Base-by-base conservation (phyloP, 1,140 invertebrate species). In the Drosophila ogumai region DNA sequence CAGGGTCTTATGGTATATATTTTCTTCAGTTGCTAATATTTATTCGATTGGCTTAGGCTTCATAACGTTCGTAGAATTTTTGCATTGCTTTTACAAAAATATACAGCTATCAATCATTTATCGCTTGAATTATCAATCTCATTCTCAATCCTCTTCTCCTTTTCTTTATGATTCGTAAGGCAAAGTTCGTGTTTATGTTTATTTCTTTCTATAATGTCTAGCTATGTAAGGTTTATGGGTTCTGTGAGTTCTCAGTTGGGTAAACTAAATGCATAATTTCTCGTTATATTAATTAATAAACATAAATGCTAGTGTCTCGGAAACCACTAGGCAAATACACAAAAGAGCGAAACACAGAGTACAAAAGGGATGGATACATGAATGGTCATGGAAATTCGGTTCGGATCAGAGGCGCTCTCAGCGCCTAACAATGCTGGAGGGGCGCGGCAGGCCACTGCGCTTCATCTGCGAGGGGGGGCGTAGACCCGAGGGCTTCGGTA, bases 401-500 rank as follows among this genome's bases (percentile, higher is more conserved):
- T 38, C 28, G 49, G 31, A 31, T 4, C 15, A n/a, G 9, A 10
- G 8, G 10, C 2, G 36, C 22, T 50, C 34, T 90, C 55, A 91
- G 78, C 87, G 82, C 50, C 79, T 79, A 15, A 88, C 67, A 54
- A 79, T 78, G 60, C 80, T 91, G 10, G 85, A 90, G 5, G 91
- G 91, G 25, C 90, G 73, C 5, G 91, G 91, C 50, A 92, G 72
- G 19, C 90, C 91, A 60, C 91, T 92, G 58, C 90, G 91, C 67
- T 87, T 91, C 36, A 91, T 78, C 54, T 82, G 90, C 43, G 90
- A 74, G 3, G 91, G 91, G 25, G 71, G 91, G 28, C 90, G 60
- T 15, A 92, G 44, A 17, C 91, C 90, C 19, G 91, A 92, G 7
- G 91, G 91, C 55, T 92, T 92, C 3, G 91, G 91, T 59, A 92